phyloP scores from a whole-genome alignment of 30 jellyfish, hydroid and myxozoan genomes.

The Pseudorhiza aurosa region DNA sequence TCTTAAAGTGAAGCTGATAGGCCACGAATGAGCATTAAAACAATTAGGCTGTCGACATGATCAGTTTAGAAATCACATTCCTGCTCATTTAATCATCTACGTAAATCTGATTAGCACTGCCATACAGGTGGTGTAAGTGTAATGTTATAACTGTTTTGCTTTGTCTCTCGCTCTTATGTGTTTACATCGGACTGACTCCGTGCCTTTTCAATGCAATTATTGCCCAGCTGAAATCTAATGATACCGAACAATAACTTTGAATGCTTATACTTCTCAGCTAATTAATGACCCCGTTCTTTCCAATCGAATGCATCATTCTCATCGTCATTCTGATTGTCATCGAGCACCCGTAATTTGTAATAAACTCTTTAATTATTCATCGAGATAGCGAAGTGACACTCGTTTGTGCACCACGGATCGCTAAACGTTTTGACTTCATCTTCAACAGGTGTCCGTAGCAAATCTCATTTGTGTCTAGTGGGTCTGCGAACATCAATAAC shows the following conservation, averaged over 20 bases:
- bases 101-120: neutral
- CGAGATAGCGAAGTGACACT: neutral
- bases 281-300: conserved; percentile 9
- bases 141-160: neutral
- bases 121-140: conserved; percentile 37
- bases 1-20: no score
- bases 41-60: no score
- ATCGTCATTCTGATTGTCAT: neutral
- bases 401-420: neutral
- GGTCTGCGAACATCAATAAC: no score
- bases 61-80: no score
- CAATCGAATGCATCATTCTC: conserved; percentile 1
- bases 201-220: conserved; percentile 23
- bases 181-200: conserved; percentile 32
- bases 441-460: conserved; percentile 18
- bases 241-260: conserved; percentile 29
- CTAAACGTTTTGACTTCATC: neutral
- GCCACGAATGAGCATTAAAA: no score
- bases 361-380: neutral
- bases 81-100: neutral
- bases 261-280: conserved; percentile 1
- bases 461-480: neutral
- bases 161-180: conserved; percentile 27
- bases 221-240: neutral
- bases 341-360: neutral